These are phyloP conservation scores for Anhinga anhinga DNA, from an alignment of 2,113 vertebrate genomes.

Conservation along the genomic window DNA sequence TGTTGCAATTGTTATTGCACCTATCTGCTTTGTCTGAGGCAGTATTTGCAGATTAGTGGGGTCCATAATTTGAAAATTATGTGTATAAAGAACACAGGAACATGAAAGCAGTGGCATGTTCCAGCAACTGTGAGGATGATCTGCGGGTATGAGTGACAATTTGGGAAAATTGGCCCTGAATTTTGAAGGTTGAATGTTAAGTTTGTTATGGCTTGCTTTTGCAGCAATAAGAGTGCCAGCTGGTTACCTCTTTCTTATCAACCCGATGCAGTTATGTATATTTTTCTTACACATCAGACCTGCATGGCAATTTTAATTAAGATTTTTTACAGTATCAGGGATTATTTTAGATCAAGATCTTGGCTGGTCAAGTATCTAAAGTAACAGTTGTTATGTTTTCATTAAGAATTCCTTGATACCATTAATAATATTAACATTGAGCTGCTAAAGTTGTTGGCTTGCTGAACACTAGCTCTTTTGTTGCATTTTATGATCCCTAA, in stretches of 20 bases:
- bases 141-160: not conserved
- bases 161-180: not conserved
- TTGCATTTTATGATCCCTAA: slow-evolving; percentile 25
- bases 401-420: not conserved
- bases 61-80: not conserved
- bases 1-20: not conserved
- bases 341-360: slow-evolving; percentile 35
- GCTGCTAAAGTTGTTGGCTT: slow-evolving; percentile 7
- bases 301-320: slow-evolving; percentile 12
- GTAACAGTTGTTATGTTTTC: not conserved
- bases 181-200: not conserved
- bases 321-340: slow-evolving; percentile 24
- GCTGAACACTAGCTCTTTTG: slow-evolving; percentile 32
- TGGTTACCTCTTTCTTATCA: not conserved
- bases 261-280: not conserved
- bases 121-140: not conserved
- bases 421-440: not conserved
- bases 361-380: slow-evolving; percentile 19
- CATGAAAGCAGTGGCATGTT: not conserved
- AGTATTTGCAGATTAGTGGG: not conserved
- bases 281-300: slow-evolving; percentile 15
- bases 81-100: not conserved
- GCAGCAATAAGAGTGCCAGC: not conserved
- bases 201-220: not conserved
- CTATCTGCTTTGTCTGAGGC: not conserved